Evolutionary conservation across 2,888 invertebrate genomes (phyloP).

Genomic region (Marasmarcha lunaedactyla): DNA sequence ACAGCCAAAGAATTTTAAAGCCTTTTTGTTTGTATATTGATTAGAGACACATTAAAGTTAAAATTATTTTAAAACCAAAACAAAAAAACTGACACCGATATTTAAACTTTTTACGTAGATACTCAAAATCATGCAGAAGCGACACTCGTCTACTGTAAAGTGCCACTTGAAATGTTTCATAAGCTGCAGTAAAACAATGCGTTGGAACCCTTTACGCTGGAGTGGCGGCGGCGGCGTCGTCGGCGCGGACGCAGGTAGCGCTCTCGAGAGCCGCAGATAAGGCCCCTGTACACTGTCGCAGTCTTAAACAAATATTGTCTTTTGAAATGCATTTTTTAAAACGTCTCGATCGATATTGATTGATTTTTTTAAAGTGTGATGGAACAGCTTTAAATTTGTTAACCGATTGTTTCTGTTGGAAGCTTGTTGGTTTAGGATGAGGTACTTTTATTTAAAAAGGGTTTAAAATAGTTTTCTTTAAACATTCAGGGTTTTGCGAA

Average conservation of each 20-base stretch:
- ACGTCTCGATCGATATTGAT: not conserved
- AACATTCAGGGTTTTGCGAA: no score
- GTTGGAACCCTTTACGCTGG: conserved; percentile 36
- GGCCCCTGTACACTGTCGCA: not conserved
- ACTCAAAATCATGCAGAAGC: not conserved
- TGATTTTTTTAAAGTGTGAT: not conserved
- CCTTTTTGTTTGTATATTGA: no score
- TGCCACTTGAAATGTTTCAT: conserved; percentile 13
- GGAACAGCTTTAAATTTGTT: not conserved
- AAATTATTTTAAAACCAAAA: no score
- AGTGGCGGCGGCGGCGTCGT: conserved; percentile 22
- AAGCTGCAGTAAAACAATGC: conserved; percentile 28
- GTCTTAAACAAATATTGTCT: not conserved
- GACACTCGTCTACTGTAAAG: conserved; percentile 3
- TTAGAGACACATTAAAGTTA: no score
- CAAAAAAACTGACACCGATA: no score
- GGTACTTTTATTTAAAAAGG: no score
- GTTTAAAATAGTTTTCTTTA: no score
- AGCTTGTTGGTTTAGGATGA: no score
- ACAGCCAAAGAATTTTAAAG: no score
- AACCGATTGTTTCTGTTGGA: not conserved
- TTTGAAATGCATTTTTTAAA: not conserved
- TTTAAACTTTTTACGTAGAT: no score
- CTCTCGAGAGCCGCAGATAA: conserved; percentile 8
- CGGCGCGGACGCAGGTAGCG: conserved; percentile 38